Base-by-base conservation (phyloP, 2,888 invertebrate species). In the Cataglyphis rosenhaueri region DNA sequence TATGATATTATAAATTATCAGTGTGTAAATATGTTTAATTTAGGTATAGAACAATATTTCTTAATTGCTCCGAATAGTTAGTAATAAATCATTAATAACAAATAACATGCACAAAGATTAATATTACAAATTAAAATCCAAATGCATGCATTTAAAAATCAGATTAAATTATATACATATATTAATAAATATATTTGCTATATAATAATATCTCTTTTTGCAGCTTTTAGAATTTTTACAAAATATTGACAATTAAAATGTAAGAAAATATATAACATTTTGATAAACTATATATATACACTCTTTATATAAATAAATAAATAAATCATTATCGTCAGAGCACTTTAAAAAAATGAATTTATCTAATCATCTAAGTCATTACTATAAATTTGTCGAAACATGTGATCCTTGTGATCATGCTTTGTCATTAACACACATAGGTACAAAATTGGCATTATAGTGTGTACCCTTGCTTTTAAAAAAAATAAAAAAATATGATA, bases 81-180 rank as follows among this genome's bases (percentile, higher is more conserved):
- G 64, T 76, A 21, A 66, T 76, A 3, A 3, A 9, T 35, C 48
- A 25, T 76, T 66, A 66, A 29, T 29, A 76, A 57, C 9, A 35
- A 62, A 38, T 29, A 55, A 76, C 64, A 75, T 41, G 65, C 65
- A 38, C 8, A 76, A 41, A 12, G 29, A 25, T 12, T 12, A 59
- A 55, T 61, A 78, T 35, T 57, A 29, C n/a, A n/a, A 25, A 25
- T 25, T 25, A 29, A 66, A 68, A 68, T 10, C 0, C 41, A 68
- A 68, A 57, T 57, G 25, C 78, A 61, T 75, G 81, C 81, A 81
- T 38, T 62, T 21, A 74, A 29, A 71, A 81, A 76, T 32, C 38
- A 55, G 2, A 48, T 12, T 75, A 10, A 75, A 52, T 18, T 73
- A 44, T n/a, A 21, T 38, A 25, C 41, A 18, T 29, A n/a, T n/a